These are phyloP conservation scores for Lamproptera curius DNA, from an alignment of 2,888 invertebrate genomes.

Conservation along the genomic window DNA sequence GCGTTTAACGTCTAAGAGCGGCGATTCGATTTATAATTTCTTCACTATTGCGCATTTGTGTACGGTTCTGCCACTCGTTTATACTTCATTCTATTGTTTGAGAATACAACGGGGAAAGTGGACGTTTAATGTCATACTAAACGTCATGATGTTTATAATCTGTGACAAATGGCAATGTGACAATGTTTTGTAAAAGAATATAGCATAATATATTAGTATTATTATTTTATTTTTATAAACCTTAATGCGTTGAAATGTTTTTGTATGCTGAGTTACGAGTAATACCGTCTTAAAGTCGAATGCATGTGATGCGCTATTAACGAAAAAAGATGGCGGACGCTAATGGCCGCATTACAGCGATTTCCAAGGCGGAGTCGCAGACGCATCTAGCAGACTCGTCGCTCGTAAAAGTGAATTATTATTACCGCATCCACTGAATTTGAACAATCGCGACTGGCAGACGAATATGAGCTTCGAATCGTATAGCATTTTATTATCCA, in stretches of 20 bases:
- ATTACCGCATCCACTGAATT: conserved; percentile 68
- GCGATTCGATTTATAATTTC: conserved; percentile 55
- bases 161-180: no score
- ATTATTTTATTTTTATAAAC: no score
- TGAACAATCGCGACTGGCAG: conserved; percentile 56
- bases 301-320: conserved; percentile 39
- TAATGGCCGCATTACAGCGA: conserved; percentile 64
- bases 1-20: conserved; percentile 59
- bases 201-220: no score
- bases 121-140: no score
- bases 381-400: conserved; percentile 60
- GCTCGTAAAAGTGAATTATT: conserved; percentile 75
- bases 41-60: conserved; percentile 20
- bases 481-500: conserved; percentile 27
- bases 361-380: conserved; percentile 60
- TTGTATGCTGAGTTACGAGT: no score
- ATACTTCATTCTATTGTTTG: no score
- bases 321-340: conserved; percentile 47
- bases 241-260: no score
- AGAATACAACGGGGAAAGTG: no score
- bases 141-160: no score
- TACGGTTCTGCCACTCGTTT: no score
- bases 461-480: conserved; percentile 50
- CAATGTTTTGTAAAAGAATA: no score
- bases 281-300: conserved; percentile 17